These are phyloP conservation scores for Lasioglossum oenotherae DNA, from an alignment of 2,888 invertebrate species.

Conservation along the genomic window DNA sequence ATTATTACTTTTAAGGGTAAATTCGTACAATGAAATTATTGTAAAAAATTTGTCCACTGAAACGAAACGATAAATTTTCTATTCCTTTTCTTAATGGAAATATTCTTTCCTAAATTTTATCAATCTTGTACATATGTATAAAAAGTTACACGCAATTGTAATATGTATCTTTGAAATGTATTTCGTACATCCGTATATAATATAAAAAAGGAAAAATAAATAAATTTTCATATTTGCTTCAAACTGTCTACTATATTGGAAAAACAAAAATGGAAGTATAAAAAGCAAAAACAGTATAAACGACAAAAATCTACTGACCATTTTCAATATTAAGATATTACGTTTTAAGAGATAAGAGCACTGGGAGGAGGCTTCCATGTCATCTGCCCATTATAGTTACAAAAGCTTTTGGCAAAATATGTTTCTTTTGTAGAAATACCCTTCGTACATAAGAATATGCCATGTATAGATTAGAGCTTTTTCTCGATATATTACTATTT, in stretches of 20 bases:
- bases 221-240: slow-evolving; percentile 15
- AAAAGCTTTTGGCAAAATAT: neutral
- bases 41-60: slow-evolving; percentile 4
- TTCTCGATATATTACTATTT: slow-evolving; percentile 12
- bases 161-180: slow-evolving; percentile 41
- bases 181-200: slow-evolving; percentile 34
- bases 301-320: slow-evolving; percentile 4
- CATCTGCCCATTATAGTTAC: neutral
- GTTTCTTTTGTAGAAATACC: neutral
- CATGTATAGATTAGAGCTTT: neutral
- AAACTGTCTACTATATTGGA: slow-evolving; percentile 11
- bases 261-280: neutral
- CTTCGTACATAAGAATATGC: slow-evolving; percentile 9
- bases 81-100: neutral
- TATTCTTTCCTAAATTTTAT: slow-evolving; percentile 29
- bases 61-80: neutral
- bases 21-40: slow-evolving; percentile 9
- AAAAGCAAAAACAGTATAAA: slow-evolving; percentile 24
- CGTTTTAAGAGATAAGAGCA: neutral
- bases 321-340: neutral
- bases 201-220: slow-evolving; percentile 21
- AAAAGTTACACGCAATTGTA: slow-evolving; percentile 28
- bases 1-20: slow-evolving; percentile 25
- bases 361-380: neutral
- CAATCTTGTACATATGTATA: slow-evolving; percentile 49